Conservation (phyloP, 2,113 vertebrate species). For the Scomber scombrus region DNA sequence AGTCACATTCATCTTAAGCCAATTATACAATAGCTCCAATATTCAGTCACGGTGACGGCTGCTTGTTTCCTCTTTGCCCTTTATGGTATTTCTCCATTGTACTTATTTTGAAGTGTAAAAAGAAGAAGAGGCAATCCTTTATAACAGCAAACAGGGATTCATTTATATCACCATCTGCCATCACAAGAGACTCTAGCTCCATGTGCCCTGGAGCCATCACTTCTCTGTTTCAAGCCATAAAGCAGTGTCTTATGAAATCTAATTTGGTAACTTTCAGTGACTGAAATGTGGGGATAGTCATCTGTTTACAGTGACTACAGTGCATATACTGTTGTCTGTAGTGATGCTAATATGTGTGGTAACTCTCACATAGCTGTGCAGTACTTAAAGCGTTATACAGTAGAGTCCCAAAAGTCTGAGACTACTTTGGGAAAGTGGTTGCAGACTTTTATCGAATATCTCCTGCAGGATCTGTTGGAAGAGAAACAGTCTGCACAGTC, state of each 20-base stretch:
- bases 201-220: background rate
- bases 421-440: background rate
- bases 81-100: background rate
- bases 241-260: background rate
- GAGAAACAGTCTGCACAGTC: conserved; percentile 9
- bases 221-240: background rate
- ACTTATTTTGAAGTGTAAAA: background rate
- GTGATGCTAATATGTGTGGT: background rate
- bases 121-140: background rate
- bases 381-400: background rate
- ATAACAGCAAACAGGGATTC: background rate
- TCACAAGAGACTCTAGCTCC: background rate
- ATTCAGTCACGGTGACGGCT: conserved; percentile 1
- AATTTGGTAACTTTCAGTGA: background rate
- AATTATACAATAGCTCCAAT: background rate
- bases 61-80: background rate
- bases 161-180: conserved; percentile 15
- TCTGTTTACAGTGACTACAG: background rate
- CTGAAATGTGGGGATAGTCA: no score
- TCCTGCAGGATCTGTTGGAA: conserved; percentile 4
- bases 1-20: no score
- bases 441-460: background rate
- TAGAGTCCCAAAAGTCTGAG: no score
- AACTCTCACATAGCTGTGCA: background rate
- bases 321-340: background rate